Evolutionary conservation across 2,888 invertebrate species (phyloP).

Genomic region (Fabriciana adippe): DNA sequence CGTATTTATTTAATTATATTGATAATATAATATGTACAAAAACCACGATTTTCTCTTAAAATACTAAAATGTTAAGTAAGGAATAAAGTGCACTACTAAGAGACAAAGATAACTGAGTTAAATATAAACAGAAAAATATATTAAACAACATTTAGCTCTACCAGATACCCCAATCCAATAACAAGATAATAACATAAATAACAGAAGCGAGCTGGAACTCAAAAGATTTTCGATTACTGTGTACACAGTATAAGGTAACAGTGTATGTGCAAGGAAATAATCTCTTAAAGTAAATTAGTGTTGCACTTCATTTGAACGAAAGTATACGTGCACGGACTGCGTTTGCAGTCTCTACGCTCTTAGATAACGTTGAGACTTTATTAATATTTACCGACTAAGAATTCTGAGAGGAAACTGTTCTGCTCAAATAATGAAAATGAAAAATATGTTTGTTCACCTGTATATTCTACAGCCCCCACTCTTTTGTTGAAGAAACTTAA

Average conservation of each 20-base stretch:
- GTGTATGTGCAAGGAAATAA: constrained; percentile 66
- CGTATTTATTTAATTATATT: too few species aligned
- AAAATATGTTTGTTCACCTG: constrained; percentile 34
- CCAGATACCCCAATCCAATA: neutral
- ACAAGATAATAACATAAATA: neutral
- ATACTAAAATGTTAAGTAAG: too few species aligned
- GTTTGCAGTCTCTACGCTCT: constrained; percentile 41
- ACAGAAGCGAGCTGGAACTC: constrained; percentile 58
- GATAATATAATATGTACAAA: too few species aligned
- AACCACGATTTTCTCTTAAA: too few species aligned
- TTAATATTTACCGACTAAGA: constrained; percentile 44
- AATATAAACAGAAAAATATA: neutral
- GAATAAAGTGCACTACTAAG: too few species aligned
- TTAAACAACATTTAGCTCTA: neutral
- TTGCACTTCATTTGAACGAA: constrained; percentile 67
- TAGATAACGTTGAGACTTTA: constrained; percentile 42
- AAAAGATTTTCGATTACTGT: constrained; percentile 58
- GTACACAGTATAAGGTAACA: constrained; percentile 57
- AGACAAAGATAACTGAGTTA: too few species aligned
- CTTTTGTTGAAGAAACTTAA: neutral
- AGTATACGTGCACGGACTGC: constrained; percentile 57
- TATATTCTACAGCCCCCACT: neutral
- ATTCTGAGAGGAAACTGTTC: constrained; percentile 37
- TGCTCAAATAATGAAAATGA: constrained; percentile 39
- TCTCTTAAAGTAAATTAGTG: constrained; percentile 69